A percentile compares a stretch with the other conserved stretches of the same genome.
Evolutionary conservation across 2,888 invertebrate species (phyloP).

Genomic region (Hydrotaea cyrtoneurina): DNA sequence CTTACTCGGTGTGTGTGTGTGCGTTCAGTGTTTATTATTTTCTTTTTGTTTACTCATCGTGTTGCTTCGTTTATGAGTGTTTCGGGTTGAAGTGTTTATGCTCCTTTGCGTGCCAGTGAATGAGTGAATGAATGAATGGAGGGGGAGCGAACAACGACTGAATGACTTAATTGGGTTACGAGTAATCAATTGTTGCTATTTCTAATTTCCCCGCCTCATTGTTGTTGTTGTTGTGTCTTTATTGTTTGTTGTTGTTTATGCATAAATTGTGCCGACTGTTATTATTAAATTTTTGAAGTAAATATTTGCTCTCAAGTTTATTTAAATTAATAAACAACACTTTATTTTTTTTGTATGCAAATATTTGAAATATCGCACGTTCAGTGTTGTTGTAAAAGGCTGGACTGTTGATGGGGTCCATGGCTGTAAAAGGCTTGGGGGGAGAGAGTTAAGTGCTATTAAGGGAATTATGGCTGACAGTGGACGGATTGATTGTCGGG

Average conservation of each 20-base stretch:
- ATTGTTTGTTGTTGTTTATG: no score
- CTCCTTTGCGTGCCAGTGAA: neutral
- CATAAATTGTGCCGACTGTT: neutral
- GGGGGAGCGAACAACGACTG: no score
- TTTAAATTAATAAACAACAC: neutral
- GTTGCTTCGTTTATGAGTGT: neutral
- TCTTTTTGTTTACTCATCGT: neutral
- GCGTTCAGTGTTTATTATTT: neutral
- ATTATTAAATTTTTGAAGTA: slow-evolving; percentile 2
- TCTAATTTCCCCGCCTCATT: neutral
- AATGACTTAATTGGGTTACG: slow-evolving; percentile 13
- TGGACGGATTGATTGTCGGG: no score
- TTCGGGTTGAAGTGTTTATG: slow-evolving; percentile 21
- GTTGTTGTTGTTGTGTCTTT: neutral
- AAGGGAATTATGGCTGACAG: no score
- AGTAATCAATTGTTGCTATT: neutral
- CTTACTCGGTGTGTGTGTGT: neutral
- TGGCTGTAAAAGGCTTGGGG: no score
- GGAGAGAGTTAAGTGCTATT: no score
- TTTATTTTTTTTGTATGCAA: neutral
- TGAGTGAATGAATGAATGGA: no score
- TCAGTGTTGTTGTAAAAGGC: neutral
- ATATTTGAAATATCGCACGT: neutral
- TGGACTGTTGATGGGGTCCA: no score
- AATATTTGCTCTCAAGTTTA: neutral